A percentile compares a stretch with the other conserved stretches of the same genome.
Evolutionary conservation across 2,888 invertebrate species (phyloP).

Genomic region (Lasioglossum lativentre): DNA sequence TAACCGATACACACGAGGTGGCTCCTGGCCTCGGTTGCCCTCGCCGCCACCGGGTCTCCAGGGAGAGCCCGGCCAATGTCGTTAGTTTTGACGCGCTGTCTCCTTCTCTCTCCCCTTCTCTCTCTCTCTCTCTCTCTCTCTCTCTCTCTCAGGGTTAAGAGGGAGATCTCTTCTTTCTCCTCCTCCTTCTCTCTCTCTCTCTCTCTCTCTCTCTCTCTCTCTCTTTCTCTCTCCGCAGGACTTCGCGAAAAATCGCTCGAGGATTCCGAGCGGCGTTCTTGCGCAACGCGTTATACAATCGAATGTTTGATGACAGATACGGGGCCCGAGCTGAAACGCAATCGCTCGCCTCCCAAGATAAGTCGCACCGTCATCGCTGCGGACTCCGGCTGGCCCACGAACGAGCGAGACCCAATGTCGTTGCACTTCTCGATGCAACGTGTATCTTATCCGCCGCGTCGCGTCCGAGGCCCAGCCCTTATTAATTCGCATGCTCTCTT

Average conservation of each 20-base stretch:
- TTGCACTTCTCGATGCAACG: constrained; percentile 32
- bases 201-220: background rate
- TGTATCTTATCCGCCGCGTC: constrained; percentile 42
- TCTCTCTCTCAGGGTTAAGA: background rate
- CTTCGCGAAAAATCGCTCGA: constrained; percentile 42
- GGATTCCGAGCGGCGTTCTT: constrained; percentile 54
- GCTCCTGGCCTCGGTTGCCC: constrained; percentile 68
- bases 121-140: too few relatives aligned
- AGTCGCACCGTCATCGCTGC: constrained; percentile 19
- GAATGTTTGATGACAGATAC: constrained; percentile 40
- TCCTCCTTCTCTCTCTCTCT: background rate
- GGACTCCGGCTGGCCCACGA: background rate
- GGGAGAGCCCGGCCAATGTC: constrained; percentile 77
- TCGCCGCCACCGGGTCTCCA: constrained; percentile 71
- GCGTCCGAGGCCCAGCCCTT: constrained; percentile 3
- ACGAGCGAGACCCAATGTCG: constrained; percentile 26
- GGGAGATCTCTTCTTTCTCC: background rate
- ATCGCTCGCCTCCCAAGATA: constrained; percentile 19
- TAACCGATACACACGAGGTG: constrained; percentile 69
- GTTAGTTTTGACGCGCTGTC: constrained; percentile 78
- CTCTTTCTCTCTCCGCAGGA: background rate
- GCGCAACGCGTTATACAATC: constrained; percentile 62
- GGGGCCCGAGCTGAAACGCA: background rate
- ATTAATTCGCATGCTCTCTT: constrained; percentile 38
- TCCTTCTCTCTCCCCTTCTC: constrained; percentile 26